Conservation (phyloP, 1,140 invertebrate genomes). For the Penaeus chinensis region DNA sequence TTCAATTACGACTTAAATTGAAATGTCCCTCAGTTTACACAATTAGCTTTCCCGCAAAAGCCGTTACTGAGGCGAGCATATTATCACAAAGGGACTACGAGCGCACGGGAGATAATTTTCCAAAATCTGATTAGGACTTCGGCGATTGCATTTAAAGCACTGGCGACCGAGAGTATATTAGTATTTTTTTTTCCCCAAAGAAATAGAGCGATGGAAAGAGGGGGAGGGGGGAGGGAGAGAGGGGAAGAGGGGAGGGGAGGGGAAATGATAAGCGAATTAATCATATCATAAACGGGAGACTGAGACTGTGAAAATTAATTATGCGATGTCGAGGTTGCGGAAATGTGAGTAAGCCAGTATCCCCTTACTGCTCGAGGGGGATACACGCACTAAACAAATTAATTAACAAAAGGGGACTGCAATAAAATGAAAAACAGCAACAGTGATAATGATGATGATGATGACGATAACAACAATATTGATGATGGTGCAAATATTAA, state of each 20-base stretch:
- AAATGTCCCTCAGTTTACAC: conserved; percentile 4
- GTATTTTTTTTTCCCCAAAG: background rate
- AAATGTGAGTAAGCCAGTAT: background rate
- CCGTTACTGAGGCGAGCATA: background rate
- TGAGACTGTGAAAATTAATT: too few relatives aligned
- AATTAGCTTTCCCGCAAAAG: background rate
- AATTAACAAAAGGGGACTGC: too few relatives aligned
- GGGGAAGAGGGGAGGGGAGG: background rate
- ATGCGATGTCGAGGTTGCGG: too few relatives aligned
- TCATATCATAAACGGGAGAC: too few relatives aligned
- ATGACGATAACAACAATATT: too few relatives aligned
- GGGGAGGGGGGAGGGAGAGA: background rate
- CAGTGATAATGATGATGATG: too few relatives aligned
- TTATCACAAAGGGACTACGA: background rate
- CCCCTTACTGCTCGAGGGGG: background rate
- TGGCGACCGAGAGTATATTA: too few relatives aligned
- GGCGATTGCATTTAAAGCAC: too few relatives aligned
- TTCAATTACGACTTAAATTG: conserved; percentile 37
- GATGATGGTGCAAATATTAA: too few relatives aligned
- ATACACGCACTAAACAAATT: background rate
- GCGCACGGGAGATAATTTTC: too few relatives aligned
- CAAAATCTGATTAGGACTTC: too few relatives aligned
- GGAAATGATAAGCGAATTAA: background rate
- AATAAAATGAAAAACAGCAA: too few relatives aligned
- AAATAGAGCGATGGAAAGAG: background rate